phyloP scores from a whole-genome alignment of 92 coral and sea anemone species.

The Ricordea florida region DNA sequence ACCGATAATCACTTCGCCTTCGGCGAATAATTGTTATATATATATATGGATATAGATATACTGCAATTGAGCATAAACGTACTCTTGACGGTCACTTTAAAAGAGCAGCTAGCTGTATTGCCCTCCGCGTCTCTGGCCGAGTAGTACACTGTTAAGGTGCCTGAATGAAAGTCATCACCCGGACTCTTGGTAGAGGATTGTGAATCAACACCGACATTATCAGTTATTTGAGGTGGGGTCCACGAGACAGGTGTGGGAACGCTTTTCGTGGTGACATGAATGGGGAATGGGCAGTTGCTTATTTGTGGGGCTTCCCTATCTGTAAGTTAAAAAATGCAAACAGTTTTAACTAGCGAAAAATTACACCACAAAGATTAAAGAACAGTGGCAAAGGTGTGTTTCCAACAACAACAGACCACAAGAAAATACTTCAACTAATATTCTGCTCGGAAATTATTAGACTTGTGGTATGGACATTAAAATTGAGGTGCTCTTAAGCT shows the following conservation, averaged over 20 bases:
- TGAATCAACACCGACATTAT: constrained; percentile 64
- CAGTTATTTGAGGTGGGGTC: constrained; percentile 74
- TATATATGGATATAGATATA: background rate
- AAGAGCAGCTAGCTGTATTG: constrained; percentile 30
- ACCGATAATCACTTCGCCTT: background rate
- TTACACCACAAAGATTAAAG: too few species aligned
- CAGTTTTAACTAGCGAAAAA: too few species aligned
- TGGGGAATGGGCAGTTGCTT: constrained; percentile 53
- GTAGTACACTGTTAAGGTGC: constrained; percentile 47
- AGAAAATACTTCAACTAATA: too few species aligned
- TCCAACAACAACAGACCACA: too few species aligned
- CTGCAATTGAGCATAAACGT: background rate
- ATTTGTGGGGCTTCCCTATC: constrained; percentile 65
- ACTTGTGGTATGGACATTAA: too few species aligned
- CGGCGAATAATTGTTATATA: background rate
- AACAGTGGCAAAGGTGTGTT: too few species aligned
- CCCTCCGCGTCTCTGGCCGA: constrained; percentile 57
- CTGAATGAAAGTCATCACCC: constrained; percentile 59
- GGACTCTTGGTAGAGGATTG: constrained; percentile 52
- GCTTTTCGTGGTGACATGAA: constrained; percentile 19
- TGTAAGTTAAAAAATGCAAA: constrained; percentile 13
- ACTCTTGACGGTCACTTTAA: constrained; percentile 60
- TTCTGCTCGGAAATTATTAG: too few species aligned
- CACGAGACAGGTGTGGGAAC: constrained; percentile 52
- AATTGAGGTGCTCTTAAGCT: too few species aligned